Conservation (phyloP, 37 sponge, comb jelly and placozoan species). For the Diacarnus erythraeanus region DNA sequence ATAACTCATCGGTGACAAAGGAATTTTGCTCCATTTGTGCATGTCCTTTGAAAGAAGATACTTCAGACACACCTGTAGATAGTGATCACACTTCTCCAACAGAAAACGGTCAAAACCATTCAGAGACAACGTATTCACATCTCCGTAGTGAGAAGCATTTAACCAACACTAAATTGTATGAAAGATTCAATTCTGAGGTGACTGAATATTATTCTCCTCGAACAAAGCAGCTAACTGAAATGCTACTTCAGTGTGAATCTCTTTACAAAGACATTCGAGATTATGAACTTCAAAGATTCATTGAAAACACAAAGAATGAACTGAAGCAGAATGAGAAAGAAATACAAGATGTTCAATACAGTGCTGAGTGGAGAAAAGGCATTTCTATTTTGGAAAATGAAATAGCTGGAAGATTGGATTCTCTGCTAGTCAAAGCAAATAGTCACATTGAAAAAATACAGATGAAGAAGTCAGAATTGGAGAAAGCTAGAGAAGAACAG, state of each 20-base stretch:
- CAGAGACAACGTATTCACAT: neutral
- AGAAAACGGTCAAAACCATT: neutral
- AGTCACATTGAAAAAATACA: neutral
- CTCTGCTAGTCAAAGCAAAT: neutral
- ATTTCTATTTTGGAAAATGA: neutral
- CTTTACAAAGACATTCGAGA: neutral
- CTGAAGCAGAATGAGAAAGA: slow-evolving; percentile 6
- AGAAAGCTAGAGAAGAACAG: neutral
- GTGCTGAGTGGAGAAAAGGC: slow-evolving; percentile 20
- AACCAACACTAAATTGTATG: neutral
- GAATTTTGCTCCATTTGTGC: no score
- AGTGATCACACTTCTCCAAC: neutral
- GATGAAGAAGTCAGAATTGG: neutral
- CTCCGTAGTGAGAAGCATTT: neutral
- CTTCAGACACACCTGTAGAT: no score
- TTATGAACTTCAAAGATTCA: neutral
- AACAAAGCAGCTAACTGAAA: neutral
- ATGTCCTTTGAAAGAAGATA: no score
- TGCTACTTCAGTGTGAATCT: neutral
- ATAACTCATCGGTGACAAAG: no score
- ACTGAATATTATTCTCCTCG: neutral
- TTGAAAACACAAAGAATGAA: neutral
- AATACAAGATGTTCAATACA: neutral
- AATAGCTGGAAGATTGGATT: neutral
- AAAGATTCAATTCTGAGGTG: neutral